Percentiles rank a stretch among this genome's conserved stretches.
Conservation (phyloP, 2,888 invertebrate species). For the Phanerotoma sp. region DNA sequence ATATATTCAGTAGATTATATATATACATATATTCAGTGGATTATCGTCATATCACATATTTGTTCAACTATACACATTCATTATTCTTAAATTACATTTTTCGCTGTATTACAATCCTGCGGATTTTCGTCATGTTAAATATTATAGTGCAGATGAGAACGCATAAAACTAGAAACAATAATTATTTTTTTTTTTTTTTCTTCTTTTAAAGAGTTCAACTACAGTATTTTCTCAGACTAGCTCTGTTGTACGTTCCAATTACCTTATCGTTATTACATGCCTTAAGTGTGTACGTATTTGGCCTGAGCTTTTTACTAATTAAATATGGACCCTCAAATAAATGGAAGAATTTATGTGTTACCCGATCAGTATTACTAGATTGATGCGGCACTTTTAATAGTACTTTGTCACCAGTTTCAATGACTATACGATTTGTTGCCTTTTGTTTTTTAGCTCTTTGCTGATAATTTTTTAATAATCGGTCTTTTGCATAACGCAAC, state of each 20-base stretch:
- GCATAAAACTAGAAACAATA: no score
- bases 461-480: conserved; percentile 2
- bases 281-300: conserved; percentile 1
- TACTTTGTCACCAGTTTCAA: conserved; percentile 6
- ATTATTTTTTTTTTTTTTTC: no score
- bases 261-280: not conserved
- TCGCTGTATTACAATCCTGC: no score
- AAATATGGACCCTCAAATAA: conserved; percentile 10
- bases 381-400: conserved; percentile 17
- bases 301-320: not conserved
- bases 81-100: no score
- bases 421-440: not conserved
- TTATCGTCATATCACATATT: no score
- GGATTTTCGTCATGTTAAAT: no score
- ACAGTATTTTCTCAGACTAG: conserved; percentile 3
- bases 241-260: conserved; percentile 16
- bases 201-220: no score
- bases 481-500: conserved; percentile 12
- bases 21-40: no score
- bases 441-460: conserved; percentile 2
- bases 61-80: no score
- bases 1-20: no score
- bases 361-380: conserved; percentile 11
- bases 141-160: no score
- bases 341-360: conserved; percentile 8